phyloP scores from a whole-genome alignment of 2,888 invertebrate genomes.

The Halictus quadricinctus region DNA sequence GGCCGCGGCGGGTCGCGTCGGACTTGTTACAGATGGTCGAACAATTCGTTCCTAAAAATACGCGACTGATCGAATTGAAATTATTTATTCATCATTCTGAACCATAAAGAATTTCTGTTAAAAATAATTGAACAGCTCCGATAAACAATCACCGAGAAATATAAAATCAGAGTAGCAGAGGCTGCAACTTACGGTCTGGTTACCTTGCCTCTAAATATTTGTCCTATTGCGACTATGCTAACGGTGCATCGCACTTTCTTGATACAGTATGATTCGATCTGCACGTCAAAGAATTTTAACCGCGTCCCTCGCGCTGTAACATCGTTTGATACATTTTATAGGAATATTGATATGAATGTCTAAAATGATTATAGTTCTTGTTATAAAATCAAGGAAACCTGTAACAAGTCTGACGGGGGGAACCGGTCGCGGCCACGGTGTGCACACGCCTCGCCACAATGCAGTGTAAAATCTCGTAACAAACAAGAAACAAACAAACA shows the following conservation, averaged over 20 bases:
- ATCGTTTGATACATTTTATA: not conserved
- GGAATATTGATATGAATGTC: not conserved
- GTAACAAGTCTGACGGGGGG: slow-evolving; percentile 9
- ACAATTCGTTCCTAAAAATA: not conserved
- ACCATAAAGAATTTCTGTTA: too few relatives aligned
- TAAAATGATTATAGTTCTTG: not conserved
- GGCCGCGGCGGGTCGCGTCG: slow-evolving; percentile 15
- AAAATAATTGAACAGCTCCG: not conserved
- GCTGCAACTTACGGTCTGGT: not conserved
- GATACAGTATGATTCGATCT: not conserved
- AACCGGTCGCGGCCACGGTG: slow-evolving; percentile 30
- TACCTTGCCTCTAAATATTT: not conserved
- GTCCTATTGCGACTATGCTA: not conserved
- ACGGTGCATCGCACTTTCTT: not conserved
- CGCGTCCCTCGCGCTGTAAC: too few relatives aligned
- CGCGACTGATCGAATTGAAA: too few relatives aligned
- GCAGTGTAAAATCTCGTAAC: slow-evolving; percentile 75
- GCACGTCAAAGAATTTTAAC: not conserved
- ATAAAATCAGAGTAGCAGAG: not conserved
- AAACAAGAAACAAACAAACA: slow-evolving; percentile 75
- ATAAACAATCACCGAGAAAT: not conserved
- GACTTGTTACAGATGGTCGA: not conserved
- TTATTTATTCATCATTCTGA: not conserved
- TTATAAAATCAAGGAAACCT: not conserved
- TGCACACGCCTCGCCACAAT: slow-evolving; percentile 55